Conservation (phyloP, 1,140 invertebrate genomes). For the Danaus melanippus region DNA sequence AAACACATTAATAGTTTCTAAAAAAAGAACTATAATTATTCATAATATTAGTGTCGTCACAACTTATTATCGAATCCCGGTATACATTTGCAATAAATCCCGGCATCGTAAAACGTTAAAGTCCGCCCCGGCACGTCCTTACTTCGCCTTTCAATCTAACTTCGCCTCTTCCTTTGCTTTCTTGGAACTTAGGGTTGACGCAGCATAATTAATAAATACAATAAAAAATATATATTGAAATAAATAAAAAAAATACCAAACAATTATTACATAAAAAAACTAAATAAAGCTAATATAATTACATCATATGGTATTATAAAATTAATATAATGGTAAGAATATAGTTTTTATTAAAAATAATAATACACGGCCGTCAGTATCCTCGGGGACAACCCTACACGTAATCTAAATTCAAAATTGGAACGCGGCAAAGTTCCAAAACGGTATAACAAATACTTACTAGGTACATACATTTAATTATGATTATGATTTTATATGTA, state of each 20-base stretch:
- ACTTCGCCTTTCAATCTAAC: constrained; percentile 32
- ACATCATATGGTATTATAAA: neutral
- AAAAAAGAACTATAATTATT: too few relatives aligned
- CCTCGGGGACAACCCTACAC: constrained; percentile 9
- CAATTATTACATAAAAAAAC: neutral
- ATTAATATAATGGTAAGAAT: neutral
- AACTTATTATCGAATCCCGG: too few relatives aligned
- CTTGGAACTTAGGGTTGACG: constrained; percentile 20
- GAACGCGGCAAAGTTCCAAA: constrained; percentile 23
- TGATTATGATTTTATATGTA: constrained; percentile 4
- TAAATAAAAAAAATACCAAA: neutral
- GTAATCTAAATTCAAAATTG: constrained; percentile 26
- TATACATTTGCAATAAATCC: too few relatives aligned
- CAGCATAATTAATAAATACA: neutral
- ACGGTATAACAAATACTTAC: constrained; percentile 24
- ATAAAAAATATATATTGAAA: neutral
- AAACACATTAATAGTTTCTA: too few relatives aligned
- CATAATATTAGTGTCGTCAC: too few relatives aligned
- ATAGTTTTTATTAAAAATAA: constrained; percentile 1
- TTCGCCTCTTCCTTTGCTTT: constrained; percentile 29
- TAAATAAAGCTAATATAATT: neutral
- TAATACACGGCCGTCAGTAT: neutral
- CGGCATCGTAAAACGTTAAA: constrained; percentile 21
- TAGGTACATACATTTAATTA: constrained; percentile 15
- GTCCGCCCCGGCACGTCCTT: constrained; percentile 24